Evolutionary conservation across 30 jellyfish, hydroid and myxozoan genomes (phyloP), one percentile per base, ranked within the genome.

Genomic region (Hydractinia symbiolongicarpus): DNA sequence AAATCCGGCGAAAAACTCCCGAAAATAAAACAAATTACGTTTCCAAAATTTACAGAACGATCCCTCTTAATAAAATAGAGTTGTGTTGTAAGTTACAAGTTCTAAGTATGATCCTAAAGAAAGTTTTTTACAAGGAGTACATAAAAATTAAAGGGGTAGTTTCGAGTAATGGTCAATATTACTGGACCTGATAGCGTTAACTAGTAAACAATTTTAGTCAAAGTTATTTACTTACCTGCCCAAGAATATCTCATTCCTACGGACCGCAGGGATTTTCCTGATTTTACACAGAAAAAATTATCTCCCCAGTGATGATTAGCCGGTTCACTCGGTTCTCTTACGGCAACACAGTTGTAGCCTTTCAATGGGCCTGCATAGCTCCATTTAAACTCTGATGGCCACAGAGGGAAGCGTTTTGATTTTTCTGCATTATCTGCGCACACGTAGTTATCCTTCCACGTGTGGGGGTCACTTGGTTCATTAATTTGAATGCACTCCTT

Each of bases 381-480:
- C 80, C 80, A 71, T 8, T n/a, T 7, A 71, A 71, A 71, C 17
- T 20, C 60, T 55, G 40, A n/a, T 58, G 80, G 80, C 80, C 80
- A 71, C 30, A 19, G 54, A n/a, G 80, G 80, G n/a, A n/a, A 30
- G 19, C 74, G 74, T 30, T 30, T 30, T 30, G 44, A 30, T 13
- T 51, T 51, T 2, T 64, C 40, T 44, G 19, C 16, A 0, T 44
- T 44, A 30, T 13, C 19, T 17, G 19, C 69, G n/a, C 80, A 71
- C 55, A 71, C 17, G 54, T 9, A 71, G 54, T 71, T 71, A 71
- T 71, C 80, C 4, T 49, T 58, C 80, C 80, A 71, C 60, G 60
- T 58, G 19, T 58, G 15, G 1, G 80, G 67, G 80, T 9, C 53
- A 7, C 51, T 71, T 20, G 80, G 80, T 71, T 71, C 80, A 15